Percentiles rank a stretch among this genome's conserved stretches.
Evolutionary conservation across 2,888 invertebrate species (phyloP).

Genomic region (Drosophila buzzatii): DNA sequence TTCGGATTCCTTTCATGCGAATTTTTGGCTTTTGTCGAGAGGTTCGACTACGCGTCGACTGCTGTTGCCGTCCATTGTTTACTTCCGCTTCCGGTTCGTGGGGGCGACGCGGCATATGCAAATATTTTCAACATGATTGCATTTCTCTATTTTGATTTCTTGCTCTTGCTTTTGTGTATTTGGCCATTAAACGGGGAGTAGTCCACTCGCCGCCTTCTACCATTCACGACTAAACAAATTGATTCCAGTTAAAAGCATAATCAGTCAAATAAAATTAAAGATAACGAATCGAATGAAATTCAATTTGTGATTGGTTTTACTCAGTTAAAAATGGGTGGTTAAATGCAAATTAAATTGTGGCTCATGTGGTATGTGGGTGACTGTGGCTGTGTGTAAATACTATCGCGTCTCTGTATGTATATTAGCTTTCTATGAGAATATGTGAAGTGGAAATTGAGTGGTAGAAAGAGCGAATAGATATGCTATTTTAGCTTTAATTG

Average conservation of each 20-base stretch:
- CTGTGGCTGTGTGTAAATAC: background rate
- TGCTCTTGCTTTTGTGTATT: conserved; percentile 43
- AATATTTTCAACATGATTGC: conserved; percentile 77
- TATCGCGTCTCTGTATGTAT: background rate
- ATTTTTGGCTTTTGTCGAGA: conserved; percentile 42
- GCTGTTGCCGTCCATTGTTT: conserved; percentile 64
- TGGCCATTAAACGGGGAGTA: conserved; percentile 7
- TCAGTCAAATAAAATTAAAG: conserved; percentile 33
- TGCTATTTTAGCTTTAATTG: background rate
- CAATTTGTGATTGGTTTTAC: conserved; percentile 10
- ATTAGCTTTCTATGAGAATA: background rate
- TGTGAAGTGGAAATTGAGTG: no score
- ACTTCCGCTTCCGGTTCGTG: conserved; percentile 72
- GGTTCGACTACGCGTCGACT: conserved; percentile 7
- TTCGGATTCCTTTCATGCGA: conserved; percentile 22
- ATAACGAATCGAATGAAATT: conserved; percentile 7
- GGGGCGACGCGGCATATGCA: conserved; percentile 52
- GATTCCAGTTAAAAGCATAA: conserved; percentile 44
- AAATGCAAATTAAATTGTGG: conserved; percentile 15
- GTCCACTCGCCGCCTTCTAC: background rate
- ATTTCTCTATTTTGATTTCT: conserved; percentile 62
- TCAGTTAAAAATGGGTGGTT: background rate
- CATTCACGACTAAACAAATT: conserved; percentile 16
- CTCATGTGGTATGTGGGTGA: background rate
- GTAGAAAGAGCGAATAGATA: background rate